A percentile compares a stretch with the other conserved stretches of the same genome.
These are phyloP conservation scores for Magallana angulata DNA, from an alignment of 1,140 invertebrate genomes.

Conservation along the genomic window DNA sequence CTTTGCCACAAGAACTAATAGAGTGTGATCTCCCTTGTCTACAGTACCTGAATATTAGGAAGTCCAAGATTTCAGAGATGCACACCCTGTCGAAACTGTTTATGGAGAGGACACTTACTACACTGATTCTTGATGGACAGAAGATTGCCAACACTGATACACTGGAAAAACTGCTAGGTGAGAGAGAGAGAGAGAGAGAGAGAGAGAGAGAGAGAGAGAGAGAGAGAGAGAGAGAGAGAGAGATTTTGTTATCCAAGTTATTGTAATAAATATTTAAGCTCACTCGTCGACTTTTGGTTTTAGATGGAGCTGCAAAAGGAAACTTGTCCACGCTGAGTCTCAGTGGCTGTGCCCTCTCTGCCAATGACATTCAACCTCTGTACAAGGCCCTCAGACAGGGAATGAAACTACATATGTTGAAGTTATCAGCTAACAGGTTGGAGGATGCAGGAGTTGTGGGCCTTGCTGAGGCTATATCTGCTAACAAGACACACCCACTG, in stretches of 20 bases:
- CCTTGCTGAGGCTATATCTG: slow-evolving; percentile 62
- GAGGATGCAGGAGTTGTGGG: slow-evolving; percentile 64
- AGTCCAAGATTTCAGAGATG: slow-evolving; percentile 55
- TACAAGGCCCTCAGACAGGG: slow-evolving; percentile 64
- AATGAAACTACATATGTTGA: slow-evolving; percentile 69
- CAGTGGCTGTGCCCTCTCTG: slow-evolving; percentile 68
- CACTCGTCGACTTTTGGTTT: too few relatives aligned
- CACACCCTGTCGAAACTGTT: slow-evolving; percentile 42
- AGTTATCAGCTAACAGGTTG: slow-evolving; percentile 71
- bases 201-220: slow-evolving; percentile 6
- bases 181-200: slow-evolving; percentile 12
- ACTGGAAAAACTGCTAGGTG: slow-evolving; percentile 66
- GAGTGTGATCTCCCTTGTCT: slow-evolving; percentile 55
- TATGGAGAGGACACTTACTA: slow-evolving; percentile 44
- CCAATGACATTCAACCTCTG: slow-evolving; percentile 67
- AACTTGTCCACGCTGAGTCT: slow-evolving; percentile 67
- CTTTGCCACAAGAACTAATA: slow-evolving; percentile 57
- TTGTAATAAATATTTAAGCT: too few relatives aligned
- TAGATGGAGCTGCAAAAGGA: background rate
- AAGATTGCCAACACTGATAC: slow-evolving; percentile 68
- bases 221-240: slow-evolving; percentile 55
- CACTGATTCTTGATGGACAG: slow-evolving; percentile 71
- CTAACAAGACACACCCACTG: slow-evolving; percentile 63
- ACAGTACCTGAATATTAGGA: slow-evolving; percentile 69
- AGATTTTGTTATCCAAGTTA: background rate